These are phyloP conservation scores for Sarcophaga caerulescens DNA, from an alignment of 2,888 invertebrate genomes.

Conservation along the genomic window DNA sequence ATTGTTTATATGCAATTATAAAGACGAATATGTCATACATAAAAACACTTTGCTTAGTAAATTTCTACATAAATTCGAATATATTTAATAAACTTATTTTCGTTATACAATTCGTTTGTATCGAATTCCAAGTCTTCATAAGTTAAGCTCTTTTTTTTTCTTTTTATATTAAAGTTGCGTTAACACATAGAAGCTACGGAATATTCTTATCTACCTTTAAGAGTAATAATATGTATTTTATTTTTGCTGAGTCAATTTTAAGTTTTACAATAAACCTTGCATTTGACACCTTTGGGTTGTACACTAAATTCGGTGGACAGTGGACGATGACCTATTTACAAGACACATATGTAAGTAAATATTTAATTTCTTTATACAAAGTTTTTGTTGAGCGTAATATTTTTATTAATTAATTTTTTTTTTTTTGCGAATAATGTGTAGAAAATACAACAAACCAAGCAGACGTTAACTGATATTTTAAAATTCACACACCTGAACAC, in stretches of 20 bases:
- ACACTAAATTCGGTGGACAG: constrained; percentile 9
- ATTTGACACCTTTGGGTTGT: constrained; percentile 27
- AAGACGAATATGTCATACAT: too few relatives aligned
- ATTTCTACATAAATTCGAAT: too few relatives aligned
- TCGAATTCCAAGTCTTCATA: neutral
- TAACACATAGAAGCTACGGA: neutral
- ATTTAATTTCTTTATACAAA: constrained; percentile 23
- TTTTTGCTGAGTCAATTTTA: constrained; percentile 29
- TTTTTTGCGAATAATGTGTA: constrained; percentile 4
- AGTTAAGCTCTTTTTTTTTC: neutral
- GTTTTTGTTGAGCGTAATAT: constrained; percentile 26
- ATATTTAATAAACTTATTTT: too few relatives aligned
- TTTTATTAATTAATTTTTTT: constrained; percentile 4
- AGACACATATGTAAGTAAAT: constrained; percentile 44
- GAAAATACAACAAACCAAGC: constrained; percentile 17
- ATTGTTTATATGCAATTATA: too few relatives aligned
- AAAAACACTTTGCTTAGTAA: too few relatives aligned
- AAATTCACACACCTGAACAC: constrained; percentile 59
- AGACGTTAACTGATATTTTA: constrained; percentile 50
- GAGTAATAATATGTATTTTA: neutral
- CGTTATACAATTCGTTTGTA: neutral
- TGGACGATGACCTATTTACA: constrained; percentile 60
- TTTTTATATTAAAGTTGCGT: neutral
- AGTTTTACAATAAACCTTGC: constrained; percentile 17
- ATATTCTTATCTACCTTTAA: constrained; percentile 3